Base-by-base conservation (phyloP, 2,113 vertebrate genomes). In the Azemiops feae region DNA sequence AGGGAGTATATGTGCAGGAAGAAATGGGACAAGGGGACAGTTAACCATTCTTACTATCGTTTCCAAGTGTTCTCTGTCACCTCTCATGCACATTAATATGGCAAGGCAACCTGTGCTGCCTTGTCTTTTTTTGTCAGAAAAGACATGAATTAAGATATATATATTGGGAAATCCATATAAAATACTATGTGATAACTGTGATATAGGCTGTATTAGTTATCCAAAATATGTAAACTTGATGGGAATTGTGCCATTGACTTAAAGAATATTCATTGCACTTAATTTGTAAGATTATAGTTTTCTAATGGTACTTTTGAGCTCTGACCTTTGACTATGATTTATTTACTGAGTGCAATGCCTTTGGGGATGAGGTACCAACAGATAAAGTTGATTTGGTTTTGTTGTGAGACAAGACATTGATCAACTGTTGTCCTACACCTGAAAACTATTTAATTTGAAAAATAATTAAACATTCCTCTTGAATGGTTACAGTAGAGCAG, bases 351-450 rank as follows among this genome's bases (percentile, higher is more conserved):
- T 93, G 52, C 92, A 94, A 45, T 91, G 74, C 39, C 11, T 92
- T 94, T 81, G 93, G 81, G 54, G 1, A 7, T 58, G 92, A 90
- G 91, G 69, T 92, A 64, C 47, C 88, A 95, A 54, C 91, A 55
- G 92, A 81, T 94, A 50, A 94, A 94, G 92, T 96, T 91, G 93
- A 69, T 8, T 55, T 0, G 1, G n/a, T 91, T 94, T 58, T 94
- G 53, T 93, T 97, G 53, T 22, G 60, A 55, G 9, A 47, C n/a
- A 43, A 30, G 43, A 16, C 25, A 54, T 27, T 87, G 39, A 30
- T 30, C 34, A 57, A 94, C 52, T 93, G 93, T 88, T 55, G 45
- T 30, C 95, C 92, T 97, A 96, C 95, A 97, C 96, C 95, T 95
- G 96, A 97, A 92, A 90, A 96, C 93, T 58, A 91, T 93, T 0